Conservation (phyloP, 2,888 invertebrate genomes). For the Dexiosoma caninum region DNA sequence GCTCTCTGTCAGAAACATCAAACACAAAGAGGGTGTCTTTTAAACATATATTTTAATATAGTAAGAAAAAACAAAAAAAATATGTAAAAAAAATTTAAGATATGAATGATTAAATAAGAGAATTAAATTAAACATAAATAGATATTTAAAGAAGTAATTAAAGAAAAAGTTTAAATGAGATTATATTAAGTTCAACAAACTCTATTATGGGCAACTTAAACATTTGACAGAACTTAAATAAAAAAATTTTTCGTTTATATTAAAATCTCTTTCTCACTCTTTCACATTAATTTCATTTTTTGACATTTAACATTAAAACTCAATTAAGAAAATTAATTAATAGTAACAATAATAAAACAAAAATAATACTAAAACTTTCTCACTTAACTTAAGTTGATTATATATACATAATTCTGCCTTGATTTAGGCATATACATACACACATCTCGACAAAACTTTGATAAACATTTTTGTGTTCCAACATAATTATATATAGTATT, state of each 20-base stretch:
- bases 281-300: constrained; percentile 24
- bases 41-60: constrained; percentile 48
- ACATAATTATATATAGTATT: constrained; percentile 25
- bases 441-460: constrained; percentile 52
- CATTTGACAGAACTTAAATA: constrained; percentile 56
- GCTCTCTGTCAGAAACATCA: not conserved
- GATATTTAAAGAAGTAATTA: constrained; percentile 51
- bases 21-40: constrained; percentile 55
- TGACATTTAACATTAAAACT: constrained; percentile 37
- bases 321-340: constrained; percentile 15
- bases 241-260: constrained; percentile 42
- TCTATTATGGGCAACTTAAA: constrained; percentile 59
- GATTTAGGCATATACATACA: constrained; percentile 13
- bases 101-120: constrained; percentile 39
- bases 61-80: constrained; percentile 47
- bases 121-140: constrained; percentile 50
- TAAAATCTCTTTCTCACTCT: constrained; percentile 13
- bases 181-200: constrained; percentile 61
- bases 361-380: constrained; percentile 25
- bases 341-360: not conserved
- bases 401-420: constrained; percentile 43
- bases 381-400: constrained; percentile 58
- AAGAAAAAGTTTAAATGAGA: constrained; percentile 63
- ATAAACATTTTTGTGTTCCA: constrained; percentile 53
- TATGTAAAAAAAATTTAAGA: constrained; percentile 56